A percentile compares a stretch with the other conserved stretches of the same genome.
phyloP scores from a whole-genome alignment of 2,113 vertebrate species.

The cattle (Bos taurus) region ARS-UCD2.0 NC_037328.1:54423501-54424000 shows the following conservation, averaged over 20 bases:
- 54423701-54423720: fast-evolving
- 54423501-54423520: background rate
- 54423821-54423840: background rate
- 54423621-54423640: background rate
- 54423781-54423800: background rate
- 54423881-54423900: background rate
- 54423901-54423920: background rate
- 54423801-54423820: background rate
- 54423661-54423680: background rate
- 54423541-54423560: background rate
- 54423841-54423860: background rate
- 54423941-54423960: background rate
- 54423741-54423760: background rate
- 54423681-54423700: background rate
- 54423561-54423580: background rate
- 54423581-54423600: background rate
- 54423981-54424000: background rate
- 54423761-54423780: background rate
- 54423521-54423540: background rate
- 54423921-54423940: background rate
- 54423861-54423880: background rate
- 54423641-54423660: background rate
- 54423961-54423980: background rate
- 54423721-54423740: fast-evolving
- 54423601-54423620: background rate